Evolutionary conservation across 2,888 invertebrate species (phyloP), one percentile per base, ranked within the genome.

Genomic region (Andrena praecox): DNA sequence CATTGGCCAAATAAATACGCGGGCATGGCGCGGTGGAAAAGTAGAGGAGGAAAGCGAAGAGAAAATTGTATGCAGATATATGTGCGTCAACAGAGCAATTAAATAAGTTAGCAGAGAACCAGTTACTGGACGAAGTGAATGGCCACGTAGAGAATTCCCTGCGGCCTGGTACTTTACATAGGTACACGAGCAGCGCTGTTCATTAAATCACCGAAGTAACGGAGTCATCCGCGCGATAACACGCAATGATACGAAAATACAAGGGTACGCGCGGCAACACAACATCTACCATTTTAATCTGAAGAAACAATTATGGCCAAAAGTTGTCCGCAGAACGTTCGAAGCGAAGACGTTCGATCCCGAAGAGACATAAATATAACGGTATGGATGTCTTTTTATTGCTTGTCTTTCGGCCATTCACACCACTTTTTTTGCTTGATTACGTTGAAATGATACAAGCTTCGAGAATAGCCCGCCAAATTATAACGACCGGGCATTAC

Each of bases 201-300:
- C 63, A 24, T 77, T 73, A 74, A 70, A 56, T 42, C 35, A 6
- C n/a, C 60, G 77, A 54, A 16, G 68, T 63, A 79, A 79, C 78
- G 63, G 68, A 33, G 63, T 20, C 78, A 54, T n/a, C 10, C 3
- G 24, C 27, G 12, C 33, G 62, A 72, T 67, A n/a, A n/a, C 29
- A 35, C 33, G 5, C 31, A 10, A 31, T 20, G 72, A 80, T 67
- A 66, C 16, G 31, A 2, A 5, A 59, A 27, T 67, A 70, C 64
- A 50, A 62, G 16, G n/a, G 29, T 8, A 33, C 5, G 10, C 12
- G n/a, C 12, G 31, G 59, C 16, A 60, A 64, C 20, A 60, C 33
- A 56, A 33, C 66, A 12, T 8, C 29, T 27, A 33, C 31, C 20
- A 4, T 60, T 31, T 29, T n/a, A 50, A 60, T 42, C 29, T 10